Base-by-base conservation (phyloP, 1,140 invertebrate species). In the Cotesia vestalis region DNA sequence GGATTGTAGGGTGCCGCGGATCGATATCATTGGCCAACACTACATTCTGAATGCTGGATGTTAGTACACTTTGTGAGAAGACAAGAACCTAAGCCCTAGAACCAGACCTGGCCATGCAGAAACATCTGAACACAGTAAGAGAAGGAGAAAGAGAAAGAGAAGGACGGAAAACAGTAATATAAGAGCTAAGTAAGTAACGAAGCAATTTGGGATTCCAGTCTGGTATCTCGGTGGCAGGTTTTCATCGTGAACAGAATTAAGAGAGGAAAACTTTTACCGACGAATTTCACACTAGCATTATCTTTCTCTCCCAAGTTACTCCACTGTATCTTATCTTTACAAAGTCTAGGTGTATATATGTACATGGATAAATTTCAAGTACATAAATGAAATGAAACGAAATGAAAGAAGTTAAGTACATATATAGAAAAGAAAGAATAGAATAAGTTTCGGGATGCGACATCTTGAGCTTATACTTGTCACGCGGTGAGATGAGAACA, bases 161-260 rank as follows among this genome's bases (percentile, higher is more conserved):
- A 46, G 3, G 40, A 46, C 6, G 5, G 9, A 40, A 9, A 40
- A 9, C 9, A 40, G 9, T 5, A 40, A 9, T 40, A 46, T 46
- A 46, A 46, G 40, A 46, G 40, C 11, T 9, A 46, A 46, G 40
- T 46, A 46, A 46, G 46, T 71, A 71, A 71, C 52, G 69, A 71
- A 71, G 59, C n/a, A 40, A 69, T 69, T 69, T 69, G 55, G 57
- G 5, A 71, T 71, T 71, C 69, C 35, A 14, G 40, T 62, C 59
- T 51, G 38, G 69, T 38, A 35, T 38, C 20, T 52, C 11, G 35
- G 40, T 46, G 40, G 40, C 40, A 46, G 40, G 38, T 12, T 36
- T 14, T 14, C 12, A 40, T 71, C 46, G 69, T 51, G 59, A 51
- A 62, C 34, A 46, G 59, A 71, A 71, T 63, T 34, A 71, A 14